A percentile compares a stretch with the other conserved stretches of the same genome.
These are phyloP conservation scores for Gobio occitaniae DNA, from an alignment of 2,797 vertebrate genomes.

Conservation along the genomic window DNA sequence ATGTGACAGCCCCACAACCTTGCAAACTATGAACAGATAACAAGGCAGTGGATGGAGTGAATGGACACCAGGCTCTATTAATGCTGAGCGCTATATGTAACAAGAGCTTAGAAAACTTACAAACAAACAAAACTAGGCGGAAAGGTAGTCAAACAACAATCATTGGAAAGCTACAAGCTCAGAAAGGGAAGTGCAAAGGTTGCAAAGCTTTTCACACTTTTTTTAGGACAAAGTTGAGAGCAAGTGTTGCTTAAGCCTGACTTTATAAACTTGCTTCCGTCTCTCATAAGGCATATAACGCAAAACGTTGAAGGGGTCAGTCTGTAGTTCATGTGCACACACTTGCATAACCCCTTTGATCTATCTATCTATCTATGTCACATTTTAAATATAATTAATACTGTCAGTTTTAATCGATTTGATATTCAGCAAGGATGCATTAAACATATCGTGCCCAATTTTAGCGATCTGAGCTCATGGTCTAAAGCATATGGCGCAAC, in stretches of 20 bases:
- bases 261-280: background rate
- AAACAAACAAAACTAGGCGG: background rate
- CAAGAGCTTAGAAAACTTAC: background rate
- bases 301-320: background rate
- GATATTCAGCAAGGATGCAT: no score
- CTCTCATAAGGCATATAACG: conserved; percentile 61
- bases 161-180: background rate
- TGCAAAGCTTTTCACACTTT: background rate
- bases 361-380: no score
- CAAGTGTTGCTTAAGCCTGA: background rate
- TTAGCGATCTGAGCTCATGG: no score
- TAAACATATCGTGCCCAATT: no score
- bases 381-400: no score
- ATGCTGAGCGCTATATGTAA: background rate
- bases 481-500: no score
- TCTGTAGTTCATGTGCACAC: background rate
- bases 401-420: no score
- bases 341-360: background rate
- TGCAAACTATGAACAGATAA: conserved; percentile 29
- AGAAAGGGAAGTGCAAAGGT: background rate
- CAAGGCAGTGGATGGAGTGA: conserved; percentile 13
- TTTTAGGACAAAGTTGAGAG: background rate
- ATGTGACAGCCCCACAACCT: conserved; percentile 23
- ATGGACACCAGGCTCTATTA: background rate
- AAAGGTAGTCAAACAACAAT: background rate